Evolutionary conservation across 2,113 vertebrate genomes (phyloP).

Genomic region (Hymenochirus boettgeri): DNA sequence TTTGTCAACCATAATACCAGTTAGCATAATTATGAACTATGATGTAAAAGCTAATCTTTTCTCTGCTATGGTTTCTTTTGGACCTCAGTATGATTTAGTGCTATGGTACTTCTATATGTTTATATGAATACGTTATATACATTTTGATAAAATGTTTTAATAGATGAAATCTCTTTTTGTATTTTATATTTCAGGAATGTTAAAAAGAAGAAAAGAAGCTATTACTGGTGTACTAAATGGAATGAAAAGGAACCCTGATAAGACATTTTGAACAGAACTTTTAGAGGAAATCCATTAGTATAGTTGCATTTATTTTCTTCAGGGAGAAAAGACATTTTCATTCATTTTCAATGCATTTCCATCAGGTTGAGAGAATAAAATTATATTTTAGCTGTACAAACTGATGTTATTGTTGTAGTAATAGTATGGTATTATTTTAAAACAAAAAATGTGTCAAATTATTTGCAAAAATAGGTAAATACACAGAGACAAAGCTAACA

Average conservation of each 20-base stretch:
- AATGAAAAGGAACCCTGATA: slow-evolving; percentile 16
- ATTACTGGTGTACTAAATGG: slow-evolving; percentile 4
- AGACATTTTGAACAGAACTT: background rate
- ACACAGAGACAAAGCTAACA: no score
- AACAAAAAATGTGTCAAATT: no score
- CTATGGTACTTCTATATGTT: background rate
- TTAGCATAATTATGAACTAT: no score
- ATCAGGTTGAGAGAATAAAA: background rate
- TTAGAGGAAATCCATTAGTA: slow-evolving; percentile 17
- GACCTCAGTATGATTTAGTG: background rate
- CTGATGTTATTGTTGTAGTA: background rate
- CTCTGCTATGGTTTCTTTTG: no score
- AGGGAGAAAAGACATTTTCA: background rate
- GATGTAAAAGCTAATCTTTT: no score
- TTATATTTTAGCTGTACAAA: no score
- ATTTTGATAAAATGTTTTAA: slow-evolving; percentile 10
- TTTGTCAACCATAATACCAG: no score
- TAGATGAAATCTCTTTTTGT: slow-evolving; percentile 12
- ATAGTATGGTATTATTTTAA: no score
- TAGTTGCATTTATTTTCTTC: background rate
- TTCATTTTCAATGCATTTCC: background rate
- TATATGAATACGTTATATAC: background rate
- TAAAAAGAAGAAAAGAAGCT: slow-evolving; percentile 13
- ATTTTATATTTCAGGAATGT: background rate
- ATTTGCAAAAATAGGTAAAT: no score